Evolutionary conservation across 1,140 invertebrate genomes (phyloP).

Genomic region (Tetraneura akinire): DNA sequence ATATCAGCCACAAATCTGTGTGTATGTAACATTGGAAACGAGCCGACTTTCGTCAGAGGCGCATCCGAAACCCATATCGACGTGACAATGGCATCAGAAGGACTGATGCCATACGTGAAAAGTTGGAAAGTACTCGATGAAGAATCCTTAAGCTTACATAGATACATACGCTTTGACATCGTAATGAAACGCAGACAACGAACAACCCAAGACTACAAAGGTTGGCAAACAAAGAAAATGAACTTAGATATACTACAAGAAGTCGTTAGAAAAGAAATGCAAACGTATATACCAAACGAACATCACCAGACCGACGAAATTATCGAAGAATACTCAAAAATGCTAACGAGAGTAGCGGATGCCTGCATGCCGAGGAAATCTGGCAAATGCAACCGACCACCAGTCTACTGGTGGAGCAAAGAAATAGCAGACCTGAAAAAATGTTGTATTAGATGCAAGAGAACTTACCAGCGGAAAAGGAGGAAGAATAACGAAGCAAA

Average conservation of each 20-base stretch:
- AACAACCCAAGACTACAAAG: neutral
- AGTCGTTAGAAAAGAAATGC: too few species aligned
- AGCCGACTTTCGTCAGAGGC: slow-evolving; percentile 35
- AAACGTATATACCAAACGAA: neutral
- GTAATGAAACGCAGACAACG: neutral
- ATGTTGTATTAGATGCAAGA: neutral
- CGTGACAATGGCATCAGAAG: slow-evolving; percentile 11
- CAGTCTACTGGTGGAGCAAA: neutral
- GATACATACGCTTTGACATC: neutral
- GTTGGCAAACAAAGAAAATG: neutral
- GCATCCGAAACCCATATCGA: slow-evolving; percentile 19
- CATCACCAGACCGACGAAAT: neutral
- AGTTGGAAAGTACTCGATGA: neutral
- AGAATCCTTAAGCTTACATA: neutral
- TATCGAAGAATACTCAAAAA: neutral
- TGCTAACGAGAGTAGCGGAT: neutral
- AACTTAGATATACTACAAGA: neutral
- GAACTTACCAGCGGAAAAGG: neutral
- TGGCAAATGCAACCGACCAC: neutral
- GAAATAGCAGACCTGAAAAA: neutral
- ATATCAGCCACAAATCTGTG: neutral
- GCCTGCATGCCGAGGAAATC: neutral
- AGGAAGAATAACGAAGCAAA: neutral
- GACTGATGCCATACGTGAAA: neutral
- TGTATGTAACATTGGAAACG: neutral